Percentiles rank a stretch among this genome's conserved stretches.
Evolutionary conservation across 2,797 vertebrate genomes (phyloP).

Genomic region (Falco concolor): DNA sequence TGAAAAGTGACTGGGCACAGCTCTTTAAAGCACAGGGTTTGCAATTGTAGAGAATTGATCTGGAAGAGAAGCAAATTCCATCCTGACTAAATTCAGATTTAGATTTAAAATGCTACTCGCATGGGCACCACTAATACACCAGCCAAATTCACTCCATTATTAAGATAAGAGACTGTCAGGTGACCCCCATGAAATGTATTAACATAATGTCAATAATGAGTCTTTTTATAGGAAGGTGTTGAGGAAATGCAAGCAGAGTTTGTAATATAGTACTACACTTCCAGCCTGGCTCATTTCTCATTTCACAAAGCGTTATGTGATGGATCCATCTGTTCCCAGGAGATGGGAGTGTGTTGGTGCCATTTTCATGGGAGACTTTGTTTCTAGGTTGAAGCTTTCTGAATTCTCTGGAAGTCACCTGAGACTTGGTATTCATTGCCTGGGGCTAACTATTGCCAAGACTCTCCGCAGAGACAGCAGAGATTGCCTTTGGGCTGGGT

Average conservation of each 20-base stretch:
- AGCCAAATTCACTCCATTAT: constrained; percentile 46
- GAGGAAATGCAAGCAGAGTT: constrained; percentile 24
- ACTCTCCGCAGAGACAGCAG: background rate
- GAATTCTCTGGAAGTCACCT: constrained; percentile 4
- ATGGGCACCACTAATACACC: background rate
- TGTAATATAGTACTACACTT: background rate
- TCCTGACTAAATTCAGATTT: constrained; percentile 6
- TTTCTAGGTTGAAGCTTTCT: constrained; percentile 24
- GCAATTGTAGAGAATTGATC: background rate
- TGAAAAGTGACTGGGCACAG: constrained; percentile 13
- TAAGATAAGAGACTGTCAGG: constrained; percentile 30
- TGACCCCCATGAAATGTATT: constrained; percentile 49
- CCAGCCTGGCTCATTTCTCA: background rate
- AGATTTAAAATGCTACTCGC: constrained; percentile 40
- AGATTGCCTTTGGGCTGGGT: constrained; percentile 29
- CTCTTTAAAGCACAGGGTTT: background rate
- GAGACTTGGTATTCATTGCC: background rate
- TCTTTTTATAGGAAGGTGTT: constrained; percentile 34
- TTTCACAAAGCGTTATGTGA: constrained; percentile 22
- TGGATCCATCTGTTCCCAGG: constrained; percentile 55
- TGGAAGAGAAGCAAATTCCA: constrained; percentile 26
- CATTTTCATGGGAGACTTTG: constrained; percentile 27
- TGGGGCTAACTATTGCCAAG: constrained; percentile 17
- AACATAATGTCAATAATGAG: constrained; percentile 57
- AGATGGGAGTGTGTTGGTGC: constrained; percentile 1